Conservation (phyloP, 2,113 vertebrate genomes). For the Stegostoma tigrinum region DNA sequence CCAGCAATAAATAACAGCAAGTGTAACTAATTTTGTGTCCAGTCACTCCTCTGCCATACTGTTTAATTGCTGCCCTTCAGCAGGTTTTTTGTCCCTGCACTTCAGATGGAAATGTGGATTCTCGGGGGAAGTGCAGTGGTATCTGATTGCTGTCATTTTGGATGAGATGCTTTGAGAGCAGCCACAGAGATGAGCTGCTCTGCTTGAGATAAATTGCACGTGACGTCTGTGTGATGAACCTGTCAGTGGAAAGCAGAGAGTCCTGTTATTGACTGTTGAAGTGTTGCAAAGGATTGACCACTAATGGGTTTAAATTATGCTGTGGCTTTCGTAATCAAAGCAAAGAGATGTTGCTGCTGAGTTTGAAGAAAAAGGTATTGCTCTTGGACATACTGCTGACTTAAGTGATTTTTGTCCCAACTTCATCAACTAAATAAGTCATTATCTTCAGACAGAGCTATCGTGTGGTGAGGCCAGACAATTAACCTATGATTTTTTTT, state of each 20-base stretch:
- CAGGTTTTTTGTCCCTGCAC: not conserved
- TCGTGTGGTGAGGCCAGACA: no score
- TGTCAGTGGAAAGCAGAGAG: not conserved
- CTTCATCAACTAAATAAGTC: not conserved
- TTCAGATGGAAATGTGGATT: not conserved
- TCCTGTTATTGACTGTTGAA: not conserved
- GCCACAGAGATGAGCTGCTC: not conserved
- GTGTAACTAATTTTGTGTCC: conserved; percentile 24
- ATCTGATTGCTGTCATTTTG: conserved; percentile 8
- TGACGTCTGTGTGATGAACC: not conserved
- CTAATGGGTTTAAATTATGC: not conserved
- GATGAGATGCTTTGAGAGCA: not conserved
- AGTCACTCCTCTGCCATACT: not conserved
- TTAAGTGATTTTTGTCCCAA: not conserved
- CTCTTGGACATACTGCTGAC: not conserved
- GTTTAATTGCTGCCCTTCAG: conserved; percentile 16
- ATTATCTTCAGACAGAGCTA: not conserved
- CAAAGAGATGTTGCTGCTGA: not conserved
- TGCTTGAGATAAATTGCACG: not conserved
- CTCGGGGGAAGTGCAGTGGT: not conserved
- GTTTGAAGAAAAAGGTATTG: not conserved
- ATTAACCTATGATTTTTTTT: not conserved
- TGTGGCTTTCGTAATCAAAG: not conserved
- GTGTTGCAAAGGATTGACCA: not conserved
- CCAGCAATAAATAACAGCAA: not conserved